Conservation (phyloP, 1,140 invertebrate genomes). For the Camponotus vicinus region DNA sequence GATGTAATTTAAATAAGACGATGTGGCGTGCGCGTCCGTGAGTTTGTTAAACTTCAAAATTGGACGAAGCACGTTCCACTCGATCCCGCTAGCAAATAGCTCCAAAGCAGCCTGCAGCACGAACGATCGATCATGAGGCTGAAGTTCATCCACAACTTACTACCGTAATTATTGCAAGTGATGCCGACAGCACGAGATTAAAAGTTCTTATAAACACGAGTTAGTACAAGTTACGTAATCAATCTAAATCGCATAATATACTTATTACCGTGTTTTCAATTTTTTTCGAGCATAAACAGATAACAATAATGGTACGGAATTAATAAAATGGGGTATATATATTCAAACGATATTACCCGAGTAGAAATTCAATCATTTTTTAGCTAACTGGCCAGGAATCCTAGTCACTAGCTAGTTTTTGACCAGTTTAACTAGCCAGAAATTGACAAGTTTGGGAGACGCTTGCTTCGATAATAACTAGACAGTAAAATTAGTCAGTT, state of each 20-base stretch:
- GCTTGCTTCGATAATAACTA: too few relatives aligned
- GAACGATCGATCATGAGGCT: slow-evolving; percentile 66
- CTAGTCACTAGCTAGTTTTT: too few relatives aligned
- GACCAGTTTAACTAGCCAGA: too few relatives aligned
- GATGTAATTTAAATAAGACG: slow-evolving; percentile 62
- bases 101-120: slow-evolving; percentile 48
- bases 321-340: background rate
- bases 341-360: too few relatives aligned
- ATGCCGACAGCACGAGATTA: slow-evolving; percentile 68
- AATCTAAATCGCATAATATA: slow-evolving; percentile 50
- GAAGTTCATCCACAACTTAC: slow-evolving; percentile 68
- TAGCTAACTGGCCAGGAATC: too few relatives aligned
- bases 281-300: slow-evolving; percentile 1
- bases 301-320: background rate
- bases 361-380: too few relatives aligned
- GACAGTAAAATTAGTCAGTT: too few relatives aligned
- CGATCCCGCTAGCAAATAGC: slow-evolving; percentile 69
- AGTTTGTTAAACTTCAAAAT: slow-evolving; percentile 75
- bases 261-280: slow-evolving; percentile 40
- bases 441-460: too few relatives aligned
- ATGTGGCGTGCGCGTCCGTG: slow-evolving; percentile 58
- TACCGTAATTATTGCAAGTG: slow-evolving; percentile 71
- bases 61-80: slow-evolving; percentile 64
- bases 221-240: slow-evolving; percentile 46
- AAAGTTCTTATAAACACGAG: slow-evolving; percentile 60